These are phyloP conservation scores for Chaenogobius annularis DNA, from an alignment of 2,113 vertebrate genomes.

Conservation along the genomic window DNA sequence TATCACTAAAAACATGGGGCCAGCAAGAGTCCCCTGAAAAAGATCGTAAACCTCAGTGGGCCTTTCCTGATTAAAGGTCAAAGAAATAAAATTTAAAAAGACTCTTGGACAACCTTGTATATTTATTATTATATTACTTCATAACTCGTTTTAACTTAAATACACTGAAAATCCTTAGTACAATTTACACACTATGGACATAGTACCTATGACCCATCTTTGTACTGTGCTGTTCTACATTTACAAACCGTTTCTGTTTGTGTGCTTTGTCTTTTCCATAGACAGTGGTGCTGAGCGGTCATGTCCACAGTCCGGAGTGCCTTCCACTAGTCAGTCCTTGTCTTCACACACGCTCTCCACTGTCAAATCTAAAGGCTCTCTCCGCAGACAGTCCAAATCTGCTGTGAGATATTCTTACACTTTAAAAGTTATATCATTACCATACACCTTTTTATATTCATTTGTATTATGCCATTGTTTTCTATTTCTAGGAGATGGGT, in stretches of 20 bases:
- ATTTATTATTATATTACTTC: not conserved
- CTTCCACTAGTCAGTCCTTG: constrained; percentile 73
- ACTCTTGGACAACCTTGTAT: not conserved
- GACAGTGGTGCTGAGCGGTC: constrained; percentile 82
- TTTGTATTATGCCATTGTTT: not conserved
- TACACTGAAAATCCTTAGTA: not conserved
- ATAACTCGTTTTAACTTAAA: not conserved
- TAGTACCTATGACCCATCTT: not conserved
- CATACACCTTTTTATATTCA: not conserved
- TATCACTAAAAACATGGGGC: no score
- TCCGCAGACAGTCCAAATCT: constrained; percentile 85
- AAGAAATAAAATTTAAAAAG: no score
- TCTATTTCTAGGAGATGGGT: constrained; percentile 86
- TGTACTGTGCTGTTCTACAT: not conserved
- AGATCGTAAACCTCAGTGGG: no score
- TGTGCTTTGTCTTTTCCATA: constrained; percentile 52
- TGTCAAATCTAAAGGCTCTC: constrained; percentile 70
- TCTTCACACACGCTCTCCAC: constrained; percentile 71
- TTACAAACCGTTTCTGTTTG: constrained; percentile 20
- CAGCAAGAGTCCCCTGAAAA: no score
- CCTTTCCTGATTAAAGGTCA: no score
- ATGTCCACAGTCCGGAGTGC: constrained; percentile 78
- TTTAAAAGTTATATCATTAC: not conserved
- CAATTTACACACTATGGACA: not conserved
- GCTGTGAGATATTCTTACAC: constrained; percentile 72